Percentiles rank a stretch among this genome's conserved stretches.
These are phyloP conservation scores for Chironomus striatipennis DNA, from an alignment of 1,140 invertebrate genomes.

Conservation along the genomic window DNA sequence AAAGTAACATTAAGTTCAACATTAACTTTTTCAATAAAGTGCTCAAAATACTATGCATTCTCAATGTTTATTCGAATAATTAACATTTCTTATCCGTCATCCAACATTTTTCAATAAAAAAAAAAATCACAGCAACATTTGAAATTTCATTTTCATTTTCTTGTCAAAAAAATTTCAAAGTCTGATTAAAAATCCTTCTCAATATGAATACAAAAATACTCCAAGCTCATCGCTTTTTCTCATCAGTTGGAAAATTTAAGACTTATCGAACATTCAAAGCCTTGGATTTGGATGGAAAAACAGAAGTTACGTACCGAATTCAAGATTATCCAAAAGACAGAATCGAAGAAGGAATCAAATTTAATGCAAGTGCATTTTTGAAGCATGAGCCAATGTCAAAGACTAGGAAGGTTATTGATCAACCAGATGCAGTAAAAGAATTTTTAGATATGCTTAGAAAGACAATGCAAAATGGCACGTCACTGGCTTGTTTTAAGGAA, in stretches of 20 bases:
- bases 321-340: neutral
- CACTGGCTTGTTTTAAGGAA: neutral
- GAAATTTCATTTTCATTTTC: no score
- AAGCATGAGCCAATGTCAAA: neutral
- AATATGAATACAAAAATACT: neutral
- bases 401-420: neutral
- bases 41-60: no score
- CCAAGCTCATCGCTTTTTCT: neutral
- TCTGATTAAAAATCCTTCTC: no score
- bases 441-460: neutral
- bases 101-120: no score
- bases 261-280: neutral
- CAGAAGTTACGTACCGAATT: neutral
- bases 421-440: neutral
- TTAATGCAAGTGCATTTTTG: neutral
- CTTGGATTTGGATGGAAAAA: neutral
- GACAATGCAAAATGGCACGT: neutral
- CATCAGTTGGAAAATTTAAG: neutral
- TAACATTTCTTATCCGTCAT: no score
- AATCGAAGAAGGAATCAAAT: neutral
- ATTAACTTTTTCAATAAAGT: no score
- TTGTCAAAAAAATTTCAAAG: no score
- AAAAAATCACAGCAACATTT: no score
- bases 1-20: no score
- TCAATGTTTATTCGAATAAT: no score